Evolutionary conservation across 2,888 invertebrate genomes (phyloP).

Genomic region (Mimumesa dahlbomi): DNA sequence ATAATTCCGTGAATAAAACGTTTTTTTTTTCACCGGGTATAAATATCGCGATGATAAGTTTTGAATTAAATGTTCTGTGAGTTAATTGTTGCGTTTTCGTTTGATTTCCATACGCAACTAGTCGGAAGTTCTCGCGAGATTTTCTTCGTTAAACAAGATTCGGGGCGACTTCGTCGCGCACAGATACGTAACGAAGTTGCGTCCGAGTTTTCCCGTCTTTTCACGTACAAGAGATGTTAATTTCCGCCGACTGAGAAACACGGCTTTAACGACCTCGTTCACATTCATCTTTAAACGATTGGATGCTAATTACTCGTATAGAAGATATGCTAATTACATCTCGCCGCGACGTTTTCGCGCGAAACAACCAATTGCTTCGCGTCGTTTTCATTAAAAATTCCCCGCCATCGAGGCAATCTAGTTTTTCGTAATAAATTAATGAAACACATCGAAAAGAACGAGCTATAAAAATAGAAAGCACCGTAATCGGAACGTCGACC

Average conservation of each 20-base stretch:
- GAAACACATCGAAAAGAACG: no score
- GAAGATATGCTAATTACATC: not conserved
- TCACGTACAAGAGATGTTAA: slow-evolving; percentile 40
- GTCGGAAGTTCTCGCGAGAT: slow-evolving; percentile 18
- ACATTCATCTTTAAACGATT: slow-evolving; percentile 39
- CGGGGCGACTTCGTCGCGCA: slow-evolving; percentile 4
- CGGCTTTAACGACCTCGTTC: slow-evolving; percentile 26
- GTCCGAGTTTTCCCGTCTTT: slow-evolving; percentile 32
- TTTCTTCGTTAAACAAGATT: slow-evolving; percentile 42
- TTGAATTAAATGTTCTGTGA: no score
- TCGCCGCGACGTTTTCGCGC: no score
- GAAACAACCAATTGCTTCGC: not conserved
- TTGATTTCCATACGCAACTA: slow-evolving; percentile 38
- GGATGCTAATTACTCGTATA: not conserved
- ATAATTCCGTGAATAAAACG: no score
- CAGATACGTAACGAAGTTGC: slow-evolving; percentile 48
- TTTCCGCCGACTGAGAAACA: slow-evolving; percentile 17
- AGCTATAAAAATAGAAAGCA: no score
- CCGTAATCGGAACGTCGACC: no score
- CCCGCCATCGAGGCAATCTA: no score
- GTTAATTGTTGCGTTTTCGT: slow-evolving; percentile 38
- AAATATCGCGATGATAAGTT: no score
- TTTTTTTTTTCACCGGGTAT: no score
- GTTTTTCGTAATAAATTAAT: no score
- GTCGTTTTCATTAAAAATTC: no score